Evolutionary conservation across 30 jellyfish, hydroid and myxozoan genomes (phyloP).

Genomic region (Calvadosia cruxmelitensis): DNA sequence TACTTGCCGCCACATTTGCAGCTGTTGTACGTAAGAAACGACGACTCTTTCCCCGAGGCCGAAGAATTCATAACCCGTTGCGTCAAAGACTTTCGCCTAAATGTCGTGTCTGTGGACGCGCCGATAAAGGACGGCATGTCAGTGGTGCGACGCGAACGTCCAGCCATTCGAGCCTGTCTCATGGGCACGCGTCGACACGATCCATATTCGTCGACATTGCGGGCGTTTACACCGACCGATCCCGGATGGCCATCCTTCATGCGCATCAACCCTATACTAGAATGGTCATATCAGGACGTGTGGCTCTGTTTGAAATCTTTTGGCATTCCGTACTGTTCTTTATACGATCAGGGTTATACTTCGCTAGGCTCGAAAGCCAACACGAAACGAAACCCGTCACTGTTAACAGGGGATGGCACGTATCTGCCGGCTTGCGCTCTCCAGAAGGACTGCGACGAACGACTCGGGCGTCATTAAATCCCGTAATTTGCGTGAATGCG

Average conservation of each 20-base stretch:
- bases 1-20: constrained; percentile 26
- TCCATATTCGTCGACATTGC: constrained; percentile 66
- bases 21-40: constrained; percentile 51
- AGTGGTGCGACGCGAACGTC: constrained; percentile 30
- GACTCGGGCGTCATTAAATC: constrained; percentile 57
- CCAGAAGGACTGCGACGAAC: constrained; percentile 43
- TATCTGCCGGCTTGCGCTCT: constrained; percentile 69
- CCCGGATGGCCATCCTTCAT: constrained; percentile 78
- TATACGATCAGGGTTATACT: constrained; percentile 87
- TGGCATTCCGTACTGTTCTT: constrained; percentile 58
- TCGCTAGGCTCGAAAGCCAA: constrained; percentile 69
- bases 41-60: constrained; percentile 77
- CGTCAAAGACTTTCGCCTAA: constrained; percentile 27
- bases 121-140: constrained; percentile 67
- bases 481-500: too few species aligned
- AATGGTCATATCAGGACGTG: constrained; percentile 86
- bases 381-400: constrained; percentile 59
- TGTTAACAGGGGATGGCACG: constrained; percentile 52
- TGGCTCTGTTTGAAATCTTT: constrained; percentile 57
- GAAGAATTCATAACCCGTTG: constrained; percentile 54
- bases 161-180: constrained; percentile 62
- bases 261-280: constrained; percentile 83
- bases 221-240: constrained; percentile 80
- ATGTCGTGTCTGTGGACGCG: constrained; percentile 48
- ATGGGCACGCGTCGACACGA: constrained; percentile 98